These are phyloP conservation scores for Acromyrmex heyeri DNA, from an alignment of 1,140 invertebrate species.

Conservation along the genomic window DNA sequence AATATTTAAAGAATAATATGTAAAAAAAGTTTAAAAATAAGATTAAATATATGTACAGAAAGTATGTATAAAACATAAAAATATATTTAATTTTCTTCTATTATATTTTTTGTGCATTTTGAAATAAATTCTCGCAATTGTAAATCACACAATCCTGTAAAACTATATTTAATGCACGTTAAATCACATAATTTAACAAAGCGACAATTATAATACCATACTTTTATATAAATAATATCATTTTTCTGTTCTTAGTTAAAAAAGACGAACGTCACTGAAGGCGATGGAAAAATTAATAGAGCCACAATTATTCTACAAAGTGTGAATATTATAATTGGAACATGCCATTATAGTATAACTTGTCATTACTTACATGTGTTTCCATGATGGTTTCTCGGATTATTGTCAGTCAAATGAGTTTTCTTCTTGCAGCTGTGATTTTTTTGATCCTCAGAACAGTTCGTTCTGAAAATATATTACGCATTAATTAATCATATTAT, in stretches of 20 bases:
- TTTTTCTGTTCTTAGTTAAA: background rate
- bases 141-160: background rate
- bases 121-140: background rate
- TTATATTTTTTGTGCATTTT: background rate
- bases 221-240: background rate
- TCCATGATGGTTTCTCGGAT: constrained; percentile 15
- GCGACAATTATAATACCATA: background rate
- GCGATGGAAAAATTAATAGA: background rate
- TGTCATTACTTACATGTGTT: constrained; percentile 17
- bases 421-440: background rate
- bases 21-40: background rate
- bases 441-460: constrained; percentile 7
- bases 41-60: background rate
- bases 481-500: constrained; percentile 36
- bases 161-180: background rate
- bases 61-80: background rate
- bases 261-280: background rate
- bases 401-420: constrained; percentile 10
- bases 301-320: constrained; percentile 18
- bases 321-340: background rate
- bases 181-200: background rate
- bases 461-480: constrained; percentile 35
- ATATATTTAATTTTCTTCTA: background rate
- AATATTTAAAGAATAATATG: background rate
- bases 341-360: background rate